phyloP scores from a whole-genome alignment of 2,113 vertebrate species.

The Clarias batrachus region DNA sequence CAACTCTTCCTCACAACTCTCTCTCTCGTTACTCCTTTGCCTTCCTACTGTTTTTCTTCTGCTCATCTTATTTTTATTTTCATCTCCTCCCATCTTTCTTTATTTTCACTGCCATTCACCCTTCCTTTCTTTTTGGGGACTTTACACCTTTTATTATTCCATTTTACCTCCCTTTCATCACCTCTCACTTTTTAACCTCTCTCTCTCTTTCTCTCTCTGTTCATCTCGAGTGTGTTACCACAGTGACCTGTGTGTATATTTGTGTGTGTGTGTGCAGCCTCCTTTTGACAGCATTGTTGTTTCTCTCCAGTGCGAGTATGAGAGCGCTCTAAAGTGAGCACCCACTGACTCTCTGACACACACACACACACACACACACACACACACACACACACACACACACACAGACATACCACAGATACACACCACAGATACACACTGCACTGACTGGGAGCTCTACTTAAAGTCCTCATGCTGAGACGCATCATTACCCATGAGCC shows the following conservation, averaged over 20 bases:
- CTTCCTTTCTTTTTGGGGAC: background rate
- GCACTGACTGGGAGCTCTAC: conserved; percentile 42
- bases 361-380: conserved; percentile 20
- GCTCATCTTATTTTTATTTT: background rate
- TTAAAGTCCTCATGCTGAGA: conserved; percentile 51
- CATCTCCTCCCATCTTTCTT: background rate
- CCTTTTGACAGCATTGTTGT: conserved; percentile 28
- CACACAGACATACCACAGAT: conserved; percentile 1
- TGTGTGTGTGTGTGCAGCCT: background rate
- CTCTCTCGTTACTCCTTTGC: conserved; percentile 8
- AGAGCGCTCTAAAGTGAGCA: conserved; percentile 39
- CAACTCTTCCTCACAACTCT: background rate
- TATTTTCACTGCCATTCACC: background rate
- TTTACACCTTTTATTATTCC: background rate
- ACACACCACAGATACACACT: conserved; percentile 31
- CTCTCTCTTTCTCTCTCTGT: background rate
- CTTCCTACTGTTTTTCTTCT: background rate
- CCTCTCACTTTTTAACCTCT: background rate
- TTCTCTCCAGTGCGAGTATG: background rate
- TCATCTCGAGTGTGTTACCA: background rate
- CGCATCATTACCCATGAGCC: conserved; percentile 56
- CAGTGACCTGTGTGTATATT: conserved; percentile 15
- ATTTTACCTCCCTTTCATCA: background rate
- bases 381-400: conserved; percentile 12
- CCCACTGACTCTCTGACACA: conserved; percentile 45